Evolutionary conservation across 2,888 invertebrate genomes (phyloP), one percentile per base, ranked within the genome.

Genomic region (Catocala nupta): DNA sequence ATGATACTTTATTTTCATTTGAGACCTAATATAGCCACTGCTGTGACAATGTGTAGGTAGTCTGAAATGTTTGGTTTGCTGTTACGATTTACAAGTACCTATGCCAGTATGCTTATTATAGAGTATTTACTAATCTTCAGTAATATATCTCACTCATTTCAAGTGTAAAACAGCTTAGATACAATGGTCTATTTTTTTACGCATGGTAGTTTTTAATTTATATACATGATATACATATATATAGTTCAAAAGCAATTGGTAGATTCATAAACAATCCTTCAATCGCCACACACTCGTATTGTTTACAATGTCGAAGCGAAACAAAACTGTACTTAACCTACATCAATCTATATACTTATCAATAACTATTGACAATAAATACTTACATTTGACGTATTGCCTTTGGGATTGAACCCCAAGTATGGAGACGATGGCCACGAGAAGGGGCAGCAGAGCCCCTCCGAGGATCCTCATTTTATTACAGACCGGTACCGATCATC

Each of bases 341-440:
- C 11, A 16, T n/a, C n/a, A n/a, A n/a, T n/a, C n/a, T 61, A 59
- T 70, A 45, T 61, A 64, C 13, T 13, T 12, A 48, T 9, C 39
- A 50, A 8, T 39, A 34, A 51, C 9, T 25, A 55, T 48, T 44
- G 7, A 25, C 49, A 64, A n/a, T 55, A 13, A 49, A 73, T 90
- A 92, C 92, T 91, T 83, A 92, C 92, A 88, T 71, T 61, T 75
- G 65, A 86, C 67, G 69, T 69, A 73, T 55, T 91, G 89, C 9
- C 36, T 39, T 8, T 25, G 25, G 25, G 85, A 80, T 44, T 80
- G 80, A 12, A 81, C 81, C 50, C 79, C 70, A 44, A 71, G 59
- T 39, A 82, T 51, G 50, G 78, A 65, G n/a, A 74, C 63, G 44
- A 75, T 68, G 36, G 83, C 71, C 59, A 89, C 70, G 6, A 89